A percentile compares a stretch with the other conserved stretches of the same genome.
These are phyloP conservation scores for Megaceryle torquata DNA, from an alignment of 2,113 vertebrate species.

Conservation along the genomic window DNA sequence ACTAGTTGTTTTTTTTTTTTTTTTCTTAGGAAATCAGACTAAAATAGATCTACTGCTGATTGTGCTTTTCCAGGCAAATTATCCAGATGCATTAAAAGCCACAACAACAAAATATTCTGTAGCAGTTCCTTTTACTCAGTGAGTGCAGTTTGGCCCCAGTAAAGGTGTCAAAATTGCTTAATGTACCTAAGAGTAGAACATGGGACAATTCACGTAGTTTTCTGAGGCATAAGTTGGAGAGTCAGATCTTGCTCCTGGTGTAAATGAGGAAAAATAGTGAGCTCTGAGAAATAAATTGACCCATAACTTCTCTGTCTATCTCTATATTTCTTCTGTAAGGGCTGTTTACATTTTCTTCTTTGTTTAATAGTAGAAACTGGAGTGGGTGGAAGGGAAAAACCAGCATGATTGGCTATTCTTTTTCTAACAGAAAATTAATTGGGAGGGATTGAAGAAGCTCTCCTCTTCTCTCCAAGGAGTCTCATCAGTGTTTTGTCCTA, in stretches of 20 bases:
- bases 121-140: not conserved
- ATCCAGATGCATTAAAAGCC: not conserved
- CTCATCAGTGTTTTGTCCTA: not conserved
- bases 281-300: not conserved
- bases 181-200: not conserved
- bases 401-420: not conserved
- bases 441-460: not conserved
- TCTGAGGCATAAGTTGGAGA: not conserved
- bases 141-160: not conserved
- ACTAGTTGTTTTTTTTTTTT: not conserved
- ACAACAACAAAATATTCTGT: not conserved
- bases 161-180: not conserved
- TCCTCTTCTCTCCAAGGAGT: not conserved
- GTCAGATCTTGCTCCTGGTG: not conserved
- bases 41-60: not conserved
- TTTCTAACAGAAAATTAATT: not conserved
- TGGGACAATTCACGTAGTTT: not conserved
- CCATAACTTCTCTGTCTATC: not conserved
- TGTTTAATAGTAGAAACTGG: not conserved
- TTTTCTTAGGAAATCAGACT: not conserved
- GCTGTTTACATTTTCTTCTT: constrained; percentile 22
- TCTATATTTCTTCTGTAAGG: not conserved
- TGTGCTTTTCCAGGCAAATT: not conserved
- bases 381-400: not conserved
- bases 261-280: not conserved